Conservation (phyloP, 2,888 invertebrate species). For the Polydrusus pterygomalis region DNA sequence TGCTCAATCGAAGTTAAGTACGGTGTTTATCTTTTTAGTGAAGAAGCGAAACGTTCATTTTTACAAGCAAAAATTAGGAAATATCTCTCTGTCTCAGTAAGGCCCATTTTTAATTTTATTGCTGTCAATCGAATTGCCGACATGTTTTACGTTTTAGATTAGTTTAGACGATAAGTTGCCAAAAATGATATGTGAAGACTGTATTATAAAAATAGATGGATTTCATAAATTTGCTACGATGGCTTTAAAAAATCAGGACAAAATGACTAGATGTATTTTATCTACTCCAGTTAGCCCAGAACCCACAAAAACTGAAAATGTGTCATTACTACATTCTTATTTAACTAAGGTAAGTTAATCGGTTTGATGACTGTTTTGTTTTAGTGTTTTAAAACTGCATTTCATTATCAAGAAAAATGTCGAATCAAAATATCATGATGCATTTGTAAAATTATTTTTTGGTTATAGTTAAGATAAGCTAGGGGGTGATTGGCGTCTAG, state of each 20-base stretch:
- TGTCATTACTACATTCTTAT: constrained; percentile 74
- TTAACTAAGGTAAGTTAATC: constrained; percentile 73
- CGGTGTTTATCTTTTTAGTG: constrained; percentile 79
- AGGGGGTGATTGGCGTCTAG: too few species aligned
- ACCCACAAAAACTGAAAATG: constrained; percentile 71
- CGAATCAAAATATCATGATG: too few species aligned
- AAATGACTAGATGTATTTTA: constrained; percentile 71
- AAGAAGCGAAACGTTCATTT: constrained; percentile 79
- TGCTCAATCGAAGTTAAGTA: constrained; percentile 78
- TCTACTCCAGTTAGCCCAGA: constrained; percentile 62
- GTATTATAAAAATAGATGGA: constrained; percentile 78
- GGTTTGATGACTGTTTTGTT: not conserved
- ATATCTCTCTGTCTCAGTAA: constrained; percentile 81
- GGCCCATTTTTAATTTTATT: constrained; percentile 45
- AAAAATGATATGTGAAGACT: constrained; percentile 80
- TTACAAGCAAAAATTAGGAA: constrained; percentile 80
- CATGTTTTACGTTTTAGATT: constrained; percentile 72
- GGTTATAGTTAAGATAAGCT: too few species aligned
- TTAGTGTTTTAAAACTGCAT: too few species aligned
- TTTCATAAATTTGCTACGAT: constrained; percentile 81
- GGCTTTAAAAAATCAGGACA: constrained; percentile 79
- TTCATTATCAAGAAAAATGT: too few species aligned
- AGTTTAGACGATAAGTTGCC: constrained; percentile 80
- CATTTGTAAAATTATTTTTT: too few species aligned
- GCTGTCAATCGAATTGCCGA: constrained; percentile 40